Evolutionary conservation across 2,113 vertebrate species (phyloP).

Genomic region (Porphyrio hochstetteri): DNA sequence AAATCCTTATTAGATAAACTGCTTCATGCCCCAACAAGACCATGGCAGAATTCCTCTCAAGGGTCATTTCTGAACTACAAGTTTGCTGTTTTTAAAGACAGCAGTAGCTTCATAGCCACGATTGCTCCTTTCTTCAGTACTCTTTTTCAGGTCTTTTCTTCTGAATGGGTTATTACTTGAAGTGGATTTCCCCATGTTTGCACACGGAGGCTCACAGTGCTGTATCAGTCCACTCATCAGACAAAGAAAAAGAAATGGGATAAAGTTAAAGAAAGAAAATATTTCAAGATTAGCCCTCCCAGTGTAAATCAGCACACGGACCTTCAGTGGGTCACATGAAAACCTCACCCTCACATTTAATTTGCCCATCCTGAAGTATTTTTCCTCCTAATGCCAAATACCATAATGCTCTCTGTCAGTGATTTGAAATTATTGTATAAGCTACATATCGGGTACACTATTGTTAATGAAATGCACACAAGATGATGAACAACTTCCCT

Average conservation of each 20-base stretch:
- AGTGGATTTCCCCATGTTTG: not conserved
- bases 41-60: not conserved
- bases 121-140: not conserved
- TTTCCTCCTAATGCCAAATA: slow-evolving; percentile 78
- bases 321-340: slow-evolving; percentile 61
- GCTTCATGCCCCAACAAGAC: not conserved
- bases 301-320: slow-evolving; percentile 60
- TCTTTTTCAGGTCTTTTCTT: not conserved
- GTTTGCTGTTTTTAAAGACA: not conserved
- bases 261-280: slow-evolving; percentile 56
- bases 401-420: slow-evolving; percentile 85
- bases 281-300: slow-evolving; percentile 62
- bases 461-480: slow-evolving; percentile 89
- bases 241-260: slow-evolving; percentile 53
- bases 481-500: slow-evolving; percentile 98
- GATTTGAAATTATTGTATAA: slow-evolving; percentile 82
- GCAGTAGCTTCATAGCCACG: not conserved
- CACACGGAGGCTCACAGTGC: not conserved
- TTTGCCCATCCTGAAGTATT: slow-evolving; percentile 81
- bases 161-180: not conserved
- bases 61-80: not conserved
- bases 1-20: not conserved
- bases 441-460: slow-evolving; percentile 82
- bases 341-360: slow-evolving; percentile 76
- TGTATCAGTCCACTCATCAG: slow-evolving; percentile 21